Evolutionary conservation across 30 jellyfish, hydroid and myxozoan species (phyloP), one percentile per base, ranked within the genome.

Genomic region (Hydractinia symbiolongicarpus): DNA sequence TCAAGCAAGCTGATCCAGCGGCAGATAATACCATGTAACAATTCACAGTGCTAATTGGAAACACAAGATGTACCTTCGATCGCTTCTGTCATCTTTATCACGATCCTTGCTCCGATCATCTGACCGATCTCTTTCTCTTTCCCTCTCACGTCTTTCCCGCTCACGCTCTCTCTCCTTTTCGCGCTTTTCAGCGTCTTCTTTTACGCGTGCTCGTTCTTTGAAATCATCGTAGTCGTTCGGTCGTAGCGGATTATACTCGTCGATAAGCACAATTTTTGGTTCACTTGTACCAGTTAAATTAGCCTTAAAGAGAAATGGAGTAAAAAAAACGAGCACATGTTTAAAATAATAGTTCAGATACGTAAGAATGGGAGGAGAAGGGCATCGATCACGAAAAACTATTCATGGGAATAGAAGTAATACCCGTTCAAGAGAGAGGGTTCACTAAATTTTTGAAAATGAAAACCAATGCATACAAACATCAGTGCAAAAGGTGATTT

Each of bases 241-340:
- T 55, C 96, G 66, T 72, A 92, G 82, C 54, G 98, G 98, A 55
- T 92, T 95, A 71, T 92, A 92, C 75, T 90, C 97, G 79, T 90
- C 97, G 30, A 85, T 73, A 6, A 90, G 79, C 14, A 73, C 90
- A 11, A 87, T 49, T 44, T 83, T 75, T 5, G 54, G 74, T 64
- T 86, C 95, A n/a, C 83, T 72, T 30, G 86, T 69, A 9, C 95
- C 97, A 54, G 94, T 90, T 53, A 90, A 77, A 66, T 82, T 54
- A 0, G 97, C 93, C 97, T 90, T 82, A 8, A 60, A 84, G 7
- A 6, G 8, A 64, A 6, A 6, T 50, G 5, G 17, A 10, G 78
- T 14, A 76, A 6, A 6, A 51, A 53, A 52, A 50, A 58, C 3
- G 68, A 58, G 16, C 69, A 58, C 69, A 11, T 1, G 15, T 58